Percentiles rank a stretch among this genome's conserved stretches.
Conservation (phyloP, 2,797 vertebrate genomes). For the Bryconaethiops microstoma region DNA sequence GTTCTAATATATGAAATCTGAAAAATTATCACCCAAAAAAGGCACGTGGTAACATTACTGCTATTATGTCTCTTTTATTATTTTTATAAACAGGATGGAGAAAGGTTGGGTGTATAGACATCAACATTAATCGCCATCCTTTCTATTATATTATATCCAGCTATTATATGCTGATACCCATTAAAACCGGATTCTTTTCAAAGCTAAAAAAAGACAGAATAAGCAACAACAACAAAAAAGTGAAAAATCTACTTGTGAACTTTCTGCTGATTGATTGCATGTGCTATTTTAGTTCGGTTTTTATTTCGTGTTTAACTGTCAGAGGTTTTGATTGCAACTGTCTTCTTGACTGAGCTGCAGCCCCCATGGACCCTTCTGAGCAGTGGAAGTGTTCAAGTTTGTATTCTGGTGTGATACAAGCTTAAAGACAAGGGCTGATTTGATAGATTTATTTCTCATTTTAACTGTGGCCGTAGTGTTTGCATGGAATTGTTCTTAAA, state of each 20-base stretch:
- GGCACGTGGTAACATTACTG: no score
- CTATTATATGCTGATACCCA: background rate
- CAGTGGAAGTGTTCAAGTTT: slow-evolving; percentile 21
- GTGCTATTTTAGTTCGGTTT: slow-evolving; percentile 22
- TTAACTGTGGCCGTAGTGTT: slow-evolving; percentile 24
- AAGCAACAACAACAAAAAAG: no score
- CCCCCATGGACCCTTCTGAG: slow-evolving; percentile 13
- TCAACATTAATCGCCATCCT: background rate
- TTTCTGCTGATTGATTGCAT: slow-evolving; percentile 24
- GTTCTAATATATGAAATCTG: no score
- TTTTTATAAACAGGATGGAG: background rate
- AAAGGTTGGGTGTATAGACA: background rate
- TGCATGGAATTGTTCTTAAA: slow-evolving; percentile 21
- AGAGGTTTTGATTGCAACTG: slow-evolving; percentile 22
- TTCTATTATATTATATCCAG: background rate
- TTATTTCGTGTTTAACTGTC: slow-evolving; percentile 23
- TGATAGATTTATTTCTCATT: slow-evolving; percentile 23
- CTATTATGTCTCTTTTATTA: no score
- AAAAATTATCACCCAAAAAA: no score
- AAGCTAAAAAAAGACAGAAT: background rate
- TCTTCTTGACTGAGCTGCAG: background rate
- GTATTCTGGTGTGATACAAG: background rate
- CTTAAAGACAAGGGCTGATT: slow-evolving; percentile 33
- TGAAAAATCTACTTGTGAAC: background rate
- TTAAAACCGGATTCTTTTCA: background rate